A percentile compares a stretch with the other conserved stretches of the same genome.
Conservation (phyloP, 1,140 invertebrate genomes). For the Gryllus bimaculatus region DNA sequence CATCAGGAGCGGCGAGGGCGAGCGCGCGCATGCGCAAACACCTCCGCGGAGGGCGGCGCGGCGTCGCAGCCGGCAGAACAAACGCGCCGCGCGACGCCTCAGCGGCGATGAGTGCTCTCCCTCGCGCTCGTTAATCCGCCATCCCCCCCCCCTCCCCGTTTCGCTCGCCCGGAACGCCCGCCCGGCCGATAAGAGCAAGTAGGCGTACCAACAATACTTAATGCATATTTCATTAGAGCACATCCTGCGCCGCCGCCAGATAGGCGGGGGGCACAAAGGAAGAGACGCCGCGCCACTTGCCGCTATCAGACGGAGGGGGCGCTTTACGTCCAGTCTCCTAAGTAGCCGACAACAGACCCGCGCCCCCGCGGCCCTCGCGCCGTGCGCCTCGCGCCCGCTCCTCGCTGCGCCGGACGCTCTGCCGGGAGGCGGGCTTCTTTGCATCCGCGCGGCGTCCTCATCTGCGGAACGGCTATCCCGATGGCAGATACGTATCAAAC, state of each 20-base stretch:
- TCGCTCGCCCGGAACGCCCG: not conserved
- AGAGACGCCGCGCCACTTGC: not conserved
- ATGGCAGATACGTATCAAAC: not conserved
- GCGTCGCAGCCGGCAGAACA: not conserved
- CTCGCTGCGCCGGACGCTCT: not conserved
- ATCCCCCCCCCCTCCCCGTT: not conserved
- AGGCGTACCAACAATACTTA: not conserved
- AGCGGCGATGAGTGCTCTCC: not conserved
- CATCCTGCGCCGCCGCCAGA: not conserved
- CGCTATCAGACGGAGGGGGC: not conserved
- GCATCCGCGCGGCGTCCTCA: not conserved
- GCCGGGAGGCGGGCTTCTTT: not conserved
- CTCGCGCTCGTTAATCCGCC: not conserved
- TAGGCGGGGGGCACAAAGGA: not conserved
- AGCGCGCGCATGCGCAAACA: too few relatives aligned
- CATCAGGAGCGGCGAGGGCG: not conserved
- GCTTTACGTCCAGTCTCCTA: not conserved
- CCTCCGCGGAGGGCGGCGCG: not conserved
- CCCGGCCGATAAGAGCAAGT: not conserved
- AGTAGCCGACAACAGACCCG: not conserved
- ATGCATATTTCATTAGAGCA: conserved; percentile 5
- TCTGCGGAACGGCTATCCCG: not conserved
- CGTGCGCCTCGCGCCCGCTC: not conserved
- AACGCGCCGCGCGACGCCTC: too few relatives aligned
- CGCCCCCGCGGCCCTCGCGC: too few relatives aligned